Base-by-base conservation (phyloP, 2,797 vertebrate species). In the Acanthurus lineatus region DNA sequence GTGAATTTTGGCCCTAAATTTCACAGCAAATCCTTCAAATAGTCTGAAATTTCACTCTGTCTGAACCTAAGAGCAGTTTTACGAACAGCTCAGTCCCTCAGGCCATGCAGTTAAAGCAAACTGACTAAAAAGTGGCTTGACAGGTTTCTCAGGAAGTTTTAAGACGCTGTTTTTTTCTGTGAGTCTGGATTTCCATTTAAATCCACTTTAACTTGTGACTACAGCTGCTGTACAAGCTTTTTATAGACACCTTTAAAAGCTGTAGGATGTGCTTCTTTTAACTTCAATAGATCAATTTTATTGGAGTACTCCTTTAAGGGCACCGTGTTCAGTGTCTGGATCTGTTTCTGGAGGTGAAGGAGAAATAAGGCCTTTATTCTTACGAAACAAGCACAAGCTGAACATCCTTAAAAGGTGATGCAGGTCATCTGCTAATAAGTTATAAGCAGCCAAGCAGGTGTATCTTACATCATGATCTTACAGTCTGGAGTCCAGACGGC, bases 331-430 rank as follows among this genome's bases (percentile, higher is more conserved):
- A 17, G 32, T n/a, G 44, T 22, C 38, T 17, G 38, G 12, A 44
- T 68, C 15, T 5, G 28, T 32, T 49, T 9, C 57, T 48, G 60
- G 40, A 28, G 42, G 7, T 56, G 6, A 22, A 32, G 7, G 63
- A 35, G 64, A 40, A 47, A 51, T 54, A 49, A 49, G 38, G 6
- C 17, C 28, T 73, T 73, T 17, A 49, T 73, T 48, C 67, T 82
- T 82, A 69, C 69, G 76, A 65, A 85, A 80, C 32, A 32, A 4
- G 19, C 45, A 47, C 35, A 32, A 7, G 62, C 56, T 78, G 42
- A 22, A 61, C 25, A 22, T 22, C 83, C 79, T 75, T 85, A 45
- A 68, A 87, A 78, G 81, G 79, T 20, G 15, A 58, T 14, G 58
- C 48, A 52, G 59, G 35, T 58, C 78, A 80, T 71, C 69, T 45